These are phyloP conservation scores for Cephalopterus ornatus DNA, from an alignment of 2,113 vertebrate genomes.

Conservation along the genomic window DNA sequence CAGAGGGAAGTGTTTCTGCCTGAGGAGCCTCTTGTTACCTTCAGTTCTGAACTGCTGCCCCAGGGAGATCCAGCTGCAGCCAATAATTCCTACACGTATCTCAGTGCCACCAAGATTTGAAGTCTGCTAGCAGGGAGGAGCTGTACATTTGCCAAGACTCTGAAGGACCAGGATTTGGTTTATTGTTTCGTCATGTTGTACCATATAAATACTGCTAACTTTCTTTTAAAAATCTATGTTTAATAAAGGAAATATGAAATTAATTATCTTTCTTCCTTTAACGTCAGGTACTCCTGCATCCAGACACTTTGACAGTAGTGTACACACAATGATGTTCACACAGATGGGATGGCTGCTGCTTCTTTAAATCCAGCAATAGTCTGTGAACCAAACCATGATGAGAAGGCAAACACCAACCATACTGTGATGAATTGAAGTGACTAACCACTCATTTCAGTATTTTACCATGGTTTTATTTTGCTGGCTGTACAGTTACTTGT, in stretches of 20 bases:
- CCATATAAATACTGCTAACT: not conserved
- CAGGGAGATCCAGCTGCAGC: not conserved
- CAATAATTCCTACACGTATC: rapidly evolving
- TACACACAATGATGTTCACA: not conserved
- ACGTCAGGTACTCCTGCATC: not conserved
- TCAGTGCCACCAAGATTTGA: not conserved
- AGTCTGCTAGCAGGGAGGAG: not conserved
- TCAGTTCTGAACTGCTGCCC: not conserved
- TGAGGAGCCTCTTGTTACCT: not conserved
- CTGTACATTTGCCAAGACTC: not conserved
- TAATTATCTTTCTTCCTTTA: not conserved
- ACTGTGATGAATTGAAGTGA: not conserved
- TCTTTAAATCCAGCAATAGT: not conserved
- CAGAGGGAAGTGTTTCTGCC: not conserved
- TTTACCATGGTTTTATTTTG: not conserved
- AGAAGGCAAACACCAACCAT: not conserved
- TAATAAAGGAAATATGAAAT: not conserved
- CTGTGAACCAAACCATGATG: not conserved
- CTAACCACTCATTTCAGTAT: not conserved
- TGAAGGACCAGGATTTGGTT: not conserved
- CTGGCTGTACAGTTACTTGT: not conserved
- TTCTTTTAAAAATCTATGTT: not conserved
- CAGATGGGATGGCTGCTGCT: not conserved
- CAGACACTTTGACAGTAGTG: not conserved
- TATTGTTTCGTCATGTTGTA: not conserved